Base-by-base conservation (phyloP, 2,888 invertebrate genomes). In the Ormyrus rosae region DNA sequence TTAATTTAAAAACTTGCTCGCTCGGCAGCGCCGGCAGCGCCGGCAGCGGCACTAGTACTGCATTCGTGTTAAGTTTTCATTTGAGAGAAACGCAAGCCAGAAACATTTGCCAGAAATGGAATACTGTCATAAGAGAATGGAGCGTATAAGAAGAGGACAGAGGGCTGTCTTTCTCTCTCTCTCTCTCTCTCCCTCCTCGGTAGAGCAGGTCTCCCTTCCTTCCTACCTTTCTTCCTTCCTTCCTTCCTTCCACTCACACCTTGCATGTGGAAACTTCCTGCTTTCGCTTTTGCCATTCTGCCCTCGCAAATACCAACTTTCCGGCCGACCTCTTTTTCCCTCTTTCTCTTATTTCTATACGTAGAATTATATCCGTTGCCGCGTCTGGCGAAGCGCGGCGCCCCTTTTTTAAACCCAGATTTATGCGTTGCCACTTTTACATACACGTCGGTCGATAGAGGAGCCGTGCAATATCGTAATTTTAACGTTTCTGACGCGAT, bases 41-140 rank as follows among this genome's bases (percentile, higher is more conserved):
- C 45, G 13, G 63, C 68, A 56, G 19, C 19, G 19, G 19, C 19
- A 19, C 19, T 55, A 67, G 65, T 65, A 74, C 73, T 77, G 83
- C 78, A 84, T 85, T 85, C 85, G 85, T 84, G 86, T 88, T 87
- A 87, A 88, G 87, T 87, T 88, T 87, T 87, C 86, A 88, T 87
- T 86, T 85, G 83, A 84, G 83, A 83, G 84, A 85, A 87, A 87
- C 83, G 85, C 83, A 82, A 83, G 84, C 84, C 84, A 82, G 85
- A 84, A 86, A 85, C 82, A 84, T 80, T 85, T 86, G 85, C 84
- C 85, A 84, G 85, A 85, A 86, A 84, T 85, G 82, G 82, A 83
- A 83, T 81, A 79, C 79, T 80, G 83, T 83, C 78, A 79, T 81
- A 78, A 76, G 81, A 81, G 83, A 65, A 80, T 80, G 58, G 80